Base-by-base conservation (phyloP, 1,140 invertebrate species). In the Panagrolaimus sp. region DNA sequence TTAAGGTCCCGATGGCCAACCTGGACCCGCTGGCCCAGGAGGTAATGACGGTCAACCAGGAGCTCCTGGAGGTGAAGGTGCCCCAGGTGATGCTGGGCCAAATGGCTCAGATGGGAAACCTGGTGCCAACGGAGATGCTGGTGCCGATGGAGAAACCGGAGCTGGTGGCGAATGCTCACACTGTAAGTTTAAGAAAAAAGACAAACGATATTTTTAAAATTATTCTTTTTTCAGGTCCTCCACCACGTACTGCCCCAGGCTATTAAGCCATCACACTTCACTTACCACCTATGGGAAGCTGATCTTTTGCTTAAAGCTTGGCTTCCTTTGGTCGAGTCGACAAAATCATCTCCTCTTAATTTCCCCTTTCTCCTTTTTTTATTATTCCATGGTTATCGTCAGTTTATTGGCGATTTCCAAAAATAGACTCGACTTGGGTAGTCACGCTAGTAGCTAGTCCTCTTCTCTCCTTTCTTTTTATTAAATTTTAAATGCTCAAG, bases 31-130 rank as follows among this genome's bases (percentile, higher is more conserved):
- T 14, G 52, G 52, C 52, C 52, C 52, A 1, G 24, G 12, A 1
- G 43, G 46, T 15, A 10, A 9, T 17, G 52, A 68, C 12, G 55
- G 48, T 21, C 55, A 62, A 45, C 67, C 55, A 6, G 48, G 48
- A n/a, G 52, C 15, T 65, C 21, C 48, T 3, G 67, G 67, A 62
- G 17, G n/a, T 14, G 48, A 26, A 43, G 48, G 73, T 68, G 67
- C 73, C 32, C 62, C 68, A 24, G 73, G 73, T 55, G 48, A 65
- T 46, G 63, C 73, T 46, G 73, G 73, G 67, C 55, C 69, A 55
- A 67, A 68, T 65, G 72, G 69, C 52, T 46, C 65, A 44, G 47
- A 64, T 52, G 69, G 69, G 65, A 64, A 64, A 45, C 67, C 69
- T 24, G 72, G 72, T 63, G 70, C 58, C 63, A 52, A 71, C 43